Evolutionary conservation across 2,888 invertebrate genomes (phyloP).

Genomic region (Cephus pygmeus): DNA sequence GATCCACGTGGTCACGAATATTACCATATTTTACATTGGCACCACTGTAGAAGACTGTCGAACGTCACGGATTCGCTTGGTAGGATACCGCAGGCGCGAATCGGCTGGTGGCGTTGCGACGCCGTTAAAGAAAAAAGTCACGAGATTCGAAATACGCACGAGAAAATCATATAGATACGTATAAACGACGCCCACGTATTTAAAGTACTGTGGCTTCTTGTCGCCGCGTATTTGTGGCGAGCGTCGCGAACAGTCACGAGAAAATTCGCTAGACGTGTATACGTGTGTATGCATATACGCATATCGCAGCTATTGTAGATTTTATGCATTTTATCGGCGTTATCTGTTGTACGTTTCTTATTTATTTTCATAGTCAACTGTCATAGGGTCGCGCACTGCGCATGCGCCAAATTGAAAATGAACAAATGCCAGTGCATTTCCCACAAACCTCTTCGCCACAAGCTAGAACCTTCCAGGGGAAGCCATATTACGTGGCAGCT

Average conservation of each 20-base stretch:
- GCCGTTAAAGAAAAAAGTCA: neutral
- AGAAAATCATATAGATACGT: neutral
- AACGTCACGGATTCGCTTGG: neutral
- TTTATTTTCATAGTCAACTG: too few species aligned
- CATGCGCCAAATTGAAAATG: too few species aligned
- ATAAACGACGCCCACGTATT: neutral
- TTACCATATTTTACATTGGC: neutral
- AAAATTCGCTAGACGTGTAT: neutral
- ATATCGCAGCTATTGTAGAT: too few species aligned
- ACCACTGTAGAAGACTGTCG: neutral
- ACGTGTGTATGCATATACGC: neutral
- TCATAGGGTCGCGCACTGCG: too few species aligned
- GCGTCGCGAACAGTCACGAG: neutral
- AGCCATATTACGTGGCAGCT: slow-evolving; percentile 36
- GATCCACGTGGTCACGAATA: neutral
- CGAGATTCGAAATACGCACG: neutral
- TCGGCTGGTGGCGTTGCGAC: neutral
- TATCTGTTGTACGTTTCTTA: too few species aligned
- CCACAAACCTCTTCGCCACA: neutral
- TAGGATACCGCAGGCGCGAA: neutral
- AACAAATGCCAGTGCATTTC: neutral
- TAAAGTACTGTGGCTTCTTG: neutral
- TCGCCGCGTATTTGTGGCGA: neutral
- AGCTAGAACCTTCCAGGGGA: slow-evolving; percentile 28
- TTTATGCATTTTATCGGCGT: too few species aligned